These are phyloP conservation scores for Pomatostomus ruficeps DNA, from an alignment of 2,113 vertebrate genomes.

Conservation along the genomic window DNA sequence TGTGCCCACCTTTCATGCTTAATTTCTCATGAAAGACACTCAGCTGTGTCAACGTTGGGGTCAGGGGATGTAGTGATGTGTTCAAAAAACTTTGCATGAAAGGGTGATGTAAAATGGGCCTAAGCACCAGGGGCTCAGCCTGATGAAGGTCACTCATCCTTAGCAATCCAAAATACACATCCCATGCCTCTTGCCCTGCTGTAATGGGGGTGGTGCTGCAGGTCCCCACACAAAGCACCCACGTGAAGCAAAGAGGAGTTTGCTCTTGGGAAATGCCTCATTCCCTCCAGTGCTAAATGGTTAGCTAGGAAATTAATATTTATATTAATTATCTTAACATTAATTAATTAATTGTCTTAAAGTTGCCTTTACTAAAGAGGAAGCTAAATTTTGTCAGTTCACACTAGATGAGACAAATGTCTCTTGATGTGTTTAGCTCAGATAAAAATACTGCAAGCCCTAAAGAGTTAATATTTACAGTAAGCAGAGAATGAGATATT, in stretches of 20 bases:
- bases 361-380: neutral
- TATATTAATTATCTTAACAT: neutral
- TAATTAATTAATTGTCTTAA: neutral
- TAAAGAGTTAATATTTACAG: neutral
- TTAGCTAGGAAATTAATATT: neutral
- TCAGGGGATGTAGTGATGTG: neutral
- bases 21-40: neutral
- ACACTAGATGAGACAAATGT: neutral
- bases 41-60: neutral
- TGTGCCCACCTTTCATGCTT: neutral
- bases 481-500: neutral
- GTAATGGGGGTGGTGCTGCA: neutral
- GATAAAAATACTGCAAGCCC: neutral
- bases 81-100: neutral
- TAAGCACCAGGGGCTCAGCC: neutral
- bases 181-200: neutral
- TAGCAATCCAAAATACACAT: neutral
- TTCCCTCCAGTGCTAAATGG: neutral
- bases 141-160: neutral
- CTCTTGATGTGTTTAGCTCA: neutral
- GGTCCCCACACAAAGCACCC: no score
- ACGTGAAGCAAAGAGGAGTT: neutral
- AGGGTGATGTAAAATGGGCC: neutral
- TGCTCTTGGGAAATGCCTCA: fast-evolving
- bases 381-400: neutral